These are phyloP conservation scores for Agrochola lota DNA, from an alignment of 2,888 invertebrate species.

Conservation along the genomic window DNA sequence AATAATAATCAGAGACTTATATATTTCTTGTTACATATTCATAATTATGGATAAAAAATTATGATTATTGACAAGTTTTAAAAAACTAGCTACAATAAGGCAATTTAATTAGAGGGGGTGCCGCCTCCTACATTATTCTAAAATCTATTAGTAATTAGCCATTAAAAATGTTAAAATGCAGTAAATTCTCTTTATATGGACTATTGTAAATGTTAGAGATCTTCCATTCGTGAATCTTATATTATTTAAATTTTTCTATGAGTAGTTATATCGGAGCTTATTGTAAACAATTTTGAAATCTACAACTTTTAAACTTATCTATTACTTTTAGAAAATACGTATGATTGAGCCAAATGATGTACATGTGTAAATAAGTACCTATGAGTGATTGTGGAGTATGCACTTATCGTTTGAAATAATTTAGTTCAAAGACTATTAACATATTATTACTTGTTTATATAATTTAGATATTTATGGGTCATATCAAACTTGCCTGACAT, in stretches of 20 bases:
- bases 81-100: neutral
- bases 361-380: conserved; percentile 17
- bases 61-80: conserved; percentile 29
- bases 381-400: conserved; percentile 31
- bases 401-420: conserved; percentile 50
- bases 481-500: conserved; percentile 66
- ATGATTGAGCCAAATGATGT: conserved; percentile 29
- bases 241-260: conserved; percentile 1
- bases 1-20: conserved; percentile 3
- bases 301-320: conserved; percentile 28
- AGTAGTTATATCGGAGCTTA: conserved; percentile 38
- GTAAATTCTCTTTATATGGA: neutral
- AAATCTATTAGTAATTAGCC: conserved; percentile 23
- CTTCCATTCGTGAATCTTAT: conserved; percentile 5
- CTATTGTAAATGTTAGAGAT: conserved; percentile 39
- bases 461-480: conserved; percentile 42
- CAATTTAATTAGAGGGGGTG: neutral
- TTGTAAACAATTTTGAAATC: conserved; percentile 38
- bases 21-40: conserved; percentile 2
- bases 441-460: conserved; percentile 35
- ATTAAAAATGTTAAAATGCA: neutral
- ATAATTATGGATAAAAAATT: conserved; percentile 12
- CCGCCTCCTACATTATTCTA: conserved; percentile 13
- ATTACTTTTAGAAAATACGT: conserved; percentile 13
- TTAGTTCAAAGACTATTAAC: conserved; percentile 33